Evolutionary conservation across 2,888 invertebrate species (phyloP).

Genomic region (Drosophila anomelani): DNA sequence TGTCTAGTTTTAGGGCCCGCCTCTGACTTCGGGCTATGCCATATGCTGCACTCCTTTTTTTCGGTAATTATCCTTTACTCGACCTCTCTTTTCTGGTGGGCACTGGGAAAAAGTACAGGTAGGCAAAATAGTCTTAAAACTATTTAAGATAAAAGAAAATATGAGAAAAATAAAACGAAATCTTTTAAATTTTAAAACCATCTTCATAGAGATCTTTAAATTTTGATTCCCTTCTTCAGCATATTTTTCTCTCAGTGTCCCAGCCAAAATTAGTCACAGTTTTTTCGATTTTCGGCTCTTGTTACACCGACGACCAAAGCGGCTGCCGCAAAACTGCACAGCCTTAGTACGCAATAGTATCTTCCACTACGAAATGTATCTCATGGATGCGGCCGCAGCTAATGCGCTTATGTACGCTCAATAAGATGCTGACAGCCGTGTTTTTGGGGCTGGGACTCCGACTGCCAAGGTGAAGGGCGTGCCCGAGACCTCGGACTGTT

Average conservation of each 20-base stretch:
- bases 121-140: accelerated
- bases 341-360: constrained; percentile 20
- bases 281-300: constrained; percentile 45
- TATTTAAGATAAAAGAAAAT: neutral
- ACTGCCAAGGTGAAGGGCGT: constrained; percentile 64
- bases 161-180: neutral
- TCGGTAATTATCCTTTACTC: constrained; percentile 76
- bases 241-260: constrained; percentile 16
- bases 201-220: too few species aligned
- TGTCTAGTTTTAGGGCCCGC: constrained; percentile 44
- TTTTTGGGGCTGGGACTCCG: constrained; percentile 35
- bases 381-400: constrained; percentile 67
- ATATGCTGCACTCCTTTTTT: constrained; percentile 72
- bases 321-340: constrained; percentile 57
- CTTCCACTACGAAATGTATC: constrained; percentile 23
- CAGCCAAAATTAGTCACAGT: constrained; percentile 73
- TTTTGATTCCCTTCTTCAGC: too few species aligned
- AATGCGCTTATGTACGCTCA: constrained; percentile 76
- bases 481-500: constrained; percentile 24
- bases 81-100: constrained; percentile 19
- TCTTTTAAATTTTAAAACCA: accelerated
- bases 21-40: constrained; percentile 53
- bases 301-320: constrained; percentile 65
- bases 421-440: constrained; percentile 74
- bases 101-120: neutral